A percentile compares a stretch with the other conserved stretches of the same genome.
These are phyloP conservation scores for Betta splendens DNA, from an alignment of 2,797 vertebrate genomes.

Conservation along the genomic window DNA sequence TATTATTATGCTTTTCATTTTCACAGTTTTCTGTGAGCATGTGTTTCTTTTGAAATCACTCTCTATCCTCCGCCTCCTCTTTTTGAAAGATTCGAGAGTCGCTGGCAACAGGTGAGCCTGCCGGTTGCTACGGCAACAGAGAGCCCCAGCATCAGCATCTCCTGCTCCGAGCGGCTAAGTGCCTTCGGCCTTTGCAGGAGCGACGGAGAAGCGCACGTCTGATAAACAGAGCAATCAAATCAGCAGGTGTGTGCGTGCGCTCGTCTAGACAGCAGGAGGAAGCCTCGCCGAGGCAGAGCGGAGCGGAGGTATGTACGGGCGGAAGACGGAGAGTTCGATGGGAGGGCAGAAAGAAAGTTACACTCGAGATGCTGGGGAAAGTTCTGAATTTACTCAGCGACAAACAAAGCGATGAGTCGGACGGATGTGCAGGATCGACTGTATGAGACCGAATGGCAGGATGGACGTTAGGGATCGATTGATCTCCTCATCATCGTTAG, in stretches of 20 bases:
- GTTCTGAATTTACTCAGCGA: neutral
- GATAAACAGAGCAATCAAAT: constrained; percentile 52
- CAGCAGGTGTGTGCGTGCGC: constrained; percentile 30
- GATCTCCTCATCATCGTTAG: neutral
- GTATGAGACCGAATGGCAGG: constrained; percentile 31
- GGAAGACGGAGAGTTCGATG: neutral
- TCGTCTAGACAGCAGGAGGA: constrained; percentile 16
- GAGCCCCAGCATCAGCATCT: constrained; percentile 42
- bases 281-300: neutral
- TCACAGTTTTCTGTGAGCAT: neutral
- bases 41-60: constrained; percentile 14
- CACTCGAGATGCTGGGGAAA: neutral
- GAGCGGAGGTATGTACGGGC: neutral
- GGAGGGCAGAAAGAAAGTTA: neutral
- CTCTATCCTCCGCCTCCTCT: constrained; percentile 13
- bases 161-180: constrained; percentile 22
- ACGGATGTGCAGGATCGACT: constrained; percentile 3
- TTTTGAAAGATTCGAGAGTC: constrained; percentile 32
- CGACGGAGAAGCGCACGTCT: constrained; percentile 9
- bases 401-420: too few species aligned
- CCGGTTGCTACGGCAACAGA: constrained; percentile 64
- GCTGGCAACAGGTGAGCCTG: constrained; percentile 66
- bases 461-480: neutral
- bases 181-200: constrained; percentile 37
- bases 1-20: neutral